phyloP scores from a whole-genome alignment of 1,140 invertebrate species.

The Pseudoatta argentina region DNA sequence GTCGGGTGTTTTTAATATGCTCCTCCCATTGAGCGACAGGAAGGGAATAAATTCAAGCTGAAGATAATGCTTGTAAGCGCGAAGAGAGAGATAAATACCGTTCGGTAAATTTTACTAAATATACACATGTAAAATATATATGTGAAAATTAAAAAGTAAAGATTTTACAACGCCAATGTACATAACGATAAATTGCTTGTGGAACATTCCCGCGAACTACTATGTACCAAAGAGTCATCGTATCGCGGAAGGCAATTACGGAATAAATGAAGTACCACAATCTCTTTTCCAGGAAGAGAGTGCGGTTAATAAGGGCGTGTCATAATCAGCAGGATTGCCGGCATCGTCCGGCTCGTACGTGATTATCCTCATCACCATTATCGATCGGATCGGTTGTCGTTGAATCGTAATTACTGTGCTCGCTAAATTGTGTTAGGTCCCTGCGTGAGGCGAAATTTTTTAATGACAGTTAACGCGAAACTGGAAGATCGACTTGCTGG shows the following conservation, averaged over 20 bases:
- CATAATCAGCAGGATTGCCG: slow-evolving; percentile 55
- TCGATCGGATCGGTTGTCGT: slow-evolving; percentile 59
- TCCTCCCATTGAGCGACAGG: not conserved
- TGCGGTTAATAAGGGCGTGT: slow-evolving; percentile 67
- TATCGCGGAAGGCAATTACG: slow-evolving; percentile 28
- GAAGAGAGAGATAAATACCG: not conserved
- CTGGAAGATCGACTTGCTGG: not conserved
- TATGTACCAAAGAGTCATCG: not conserved
- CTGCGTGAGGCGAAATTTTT: not conserved
- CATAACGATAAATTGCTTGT: not conserved
- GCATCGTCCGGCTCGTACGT: slow-evolving; percentile 38
- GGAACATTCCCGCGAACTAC: not conserved
- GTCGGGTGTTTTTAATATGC: slow-evolving; percentile 18
- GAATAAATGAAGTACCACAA: slow-evolving; percentile 25
- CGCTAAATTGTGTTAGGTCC: slow-evolving; percentile 35
- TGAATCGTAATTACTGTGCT: slow-evolving; percentile 37
- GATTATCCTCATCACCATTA: slow-evolving; percentile 73
- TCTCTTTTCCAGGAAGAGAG: slow-evolving; percentile 52
- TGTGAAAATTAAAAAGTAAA: not conserved
- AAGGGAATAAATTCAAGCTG: slow-evolving; percentile 17
- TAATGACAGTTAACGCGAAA: slow-evolving; percentile 1
- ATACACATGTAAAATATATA: not conserved
- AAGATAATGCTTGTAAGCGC: not conserved
- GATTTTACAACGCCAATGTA: not conserved
- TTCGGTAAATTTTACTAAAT: not conserved